Base-by-base conservation (phyloP, 2,797 vertebrate species). In the Microctenopoma lineatum region DNA sequence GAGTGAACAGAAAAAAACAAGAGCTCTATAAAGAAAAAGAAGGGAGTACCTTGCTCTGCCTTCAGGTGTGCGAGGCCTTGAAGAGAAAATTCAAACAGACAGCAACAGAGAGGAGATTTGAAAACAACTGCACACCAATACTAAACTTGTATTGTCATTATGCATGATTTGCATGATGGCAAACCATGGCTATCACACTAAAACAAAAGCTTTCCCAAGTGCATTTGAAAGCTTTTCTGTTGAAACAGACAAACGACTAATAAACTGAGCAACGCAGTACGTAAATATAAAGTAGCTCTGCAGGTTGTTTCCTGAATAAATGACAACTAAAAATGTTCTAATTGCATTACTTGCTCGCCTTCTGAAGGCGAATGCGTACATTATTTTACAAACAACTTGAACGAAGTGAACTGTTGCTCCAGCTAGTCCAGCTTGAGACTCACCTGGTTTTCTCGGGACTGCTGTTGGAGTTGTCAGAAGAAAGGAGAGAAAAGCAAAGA, bases 11-110 rank as follows among this genome's bases (percentile, higher is more conserved):
- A 16, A 11, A 38, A 54, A 66, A 27, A 73, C 70, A 0, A 77
- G 27, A 68, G 46, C 42, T 52, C 7, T 16, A 53, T 14, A 77
- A 42, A 73, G 53, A 80, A 57, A 21, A 66, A 68, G 73, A 82
- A 80, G 76, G 78, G 59, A 95, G 91, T 98, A 99, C 98, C 98
- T 99, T 98, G 98, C 91, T 98, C 97, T 90, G 95, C 87, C 96
- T 99, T 96, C 95, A 98, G 94, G 89, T 99, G 96, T 84, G 96
- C 95, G 87, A 99, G 93, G 92, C 97, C 98, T 99, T 97, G 85
- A 90, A 89, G 77, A 75, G 89, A 76, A 68, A 82, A 74, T 84
- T 51, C 84, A 89, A 70, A 73, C 84, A 77, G 81, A 89, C 44
- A 84, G 75, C 83, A 66, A 79, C 62, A 92, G 87, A 87, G 71